Evolutionary conservation across 2,797 vertebrate species (phyloP).

Genomic region (Adelosebastes latens): DNA sequence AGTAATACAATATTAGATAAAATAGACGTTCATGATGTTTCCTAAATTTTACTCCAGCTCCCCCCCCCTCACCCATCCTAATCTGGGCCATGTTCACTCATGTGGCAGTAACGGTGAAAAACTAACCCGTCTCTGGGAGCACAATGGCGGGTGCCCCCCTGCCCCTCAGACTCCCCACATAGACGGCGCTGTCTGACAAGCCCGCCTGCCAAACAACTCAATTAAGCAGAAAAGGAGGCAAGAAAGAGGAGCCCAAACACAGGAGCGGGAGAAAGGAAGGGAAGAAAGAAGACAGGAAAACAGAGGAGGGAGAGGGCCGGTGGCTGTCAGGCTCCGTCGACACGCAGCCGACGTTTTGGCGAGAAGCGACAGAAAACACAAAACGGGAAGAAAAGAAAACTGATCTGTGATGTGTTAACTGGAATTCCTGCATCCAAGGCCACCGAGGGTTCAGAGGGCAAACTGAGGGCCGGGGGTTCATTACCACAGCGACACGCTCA

Average conservation of each 20-base stretch:
- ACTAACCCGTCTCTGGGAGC: constrained; percentile 95
- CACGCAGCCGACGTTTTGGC: constrained; percentile 80
- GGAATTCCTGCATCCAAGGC: constrained; percentile 88
- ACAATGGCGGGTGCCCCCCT: constrained; percentile 91
- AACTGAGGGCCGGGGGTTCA: constrained; percentile 82
- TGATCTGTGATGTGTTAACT: constrained; percentile 87
- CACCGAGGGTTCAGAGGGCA: constrained; percentile 82
- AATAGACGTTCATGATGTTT: constrained; percentile 15
- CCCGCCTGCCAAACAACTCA: constrained; percentile 98
- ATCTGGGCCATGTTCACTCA: constrained; percentile 88
- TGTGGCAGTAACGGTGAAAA: constrained; percentile 97
- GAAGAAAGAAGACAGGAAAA: constrained; percentile 73
- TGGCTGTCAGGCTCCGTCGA: constrained; percentile 87
- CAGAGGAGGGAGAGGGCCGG: constrained; percentile 83
- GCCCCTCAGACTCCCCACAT: constrained; percentile 94
- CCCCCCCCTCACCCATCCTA: constrained; percentile 1
- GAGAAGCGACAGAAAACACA: constrained; percentile 55
- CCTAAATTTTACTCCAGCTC: constrained; percentile 8
- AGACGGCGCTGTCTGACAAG: constrained; percentile 93
- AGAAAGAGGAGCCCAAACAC: constrained; percentile 85
- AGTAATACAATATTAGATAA: background rate
- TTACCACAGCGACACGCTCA: constrained; percentile 76
- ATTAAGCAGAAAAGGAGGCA: constrained; percentile 95
- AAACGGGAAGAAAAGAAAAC: constrained; percentile 61
- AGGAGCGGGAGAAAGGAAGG: constrained; percentile 72